Evolutionary conservation across 2,888 invertebrate genomes (phyloP), one percentile per base, ranked within the genome.

Genomic region (Caenorhabditis angaria): DNA sequence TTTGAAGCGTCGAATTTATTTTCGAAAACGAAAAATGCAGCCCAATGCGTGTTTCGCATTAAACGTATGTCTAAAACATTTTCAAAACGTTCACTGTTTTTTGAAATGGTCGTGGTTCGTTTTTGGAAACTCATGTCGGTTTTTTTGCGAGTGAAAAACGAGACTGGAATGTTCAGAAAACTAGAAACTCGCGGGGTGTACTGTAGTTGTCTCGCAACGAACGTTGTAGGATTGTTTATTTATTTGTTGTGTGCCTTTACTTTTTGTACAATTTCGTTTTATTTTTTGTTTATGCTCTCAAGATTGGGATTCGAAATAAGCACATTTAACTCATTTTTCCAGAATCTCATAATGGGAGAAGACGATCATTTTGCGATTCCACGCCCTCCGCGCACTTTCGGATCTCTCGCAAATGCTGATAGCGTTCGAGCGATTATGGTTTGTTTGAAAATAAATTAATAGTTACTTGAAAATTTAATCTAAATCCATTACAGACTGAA

Each of bases 341-440:
- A n/a, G n/a, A n/a, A n/a, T n/a, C n/a, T 12, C 10, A 14, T 41
- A 57, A 77, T 77, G 77, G 73, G 58, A 8, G 74, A 77, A 35
- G 69, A 64, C 12, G 69, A 66, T 32, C 59, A 61, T 25, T 74
- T 65, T 22, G 69, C 61, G 3, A 63, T 70, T 47, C 74, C 74
- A 29, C 58, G 56, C 1, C 67, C 67, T n/a, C 65, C 69, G 32
- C 70, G 65, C 12, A 59, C 50, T 22, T 73, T 79, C 56, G 80
- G 80, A 57, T 70, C 76, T 18, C 32, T 80, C 24, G 80, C 80
- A 4, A 73, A 73, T 55, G 65, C 71, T 14, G 77, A 73, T 29
- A 73, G 61, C 35, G 71, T 80, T 4, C 41, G 57, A 20, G 61
- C 62, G 12, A 80, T 80, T 55, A 47, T 75, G 75, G 79, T 76